Percentiles rank a stretch among this genome's conserved stretches.
These are phyloP conservation scores for Fistularia commersonii DNA, from an alignment of 2,797 vertebrate species.

Conservation along the genomic window DNA sequence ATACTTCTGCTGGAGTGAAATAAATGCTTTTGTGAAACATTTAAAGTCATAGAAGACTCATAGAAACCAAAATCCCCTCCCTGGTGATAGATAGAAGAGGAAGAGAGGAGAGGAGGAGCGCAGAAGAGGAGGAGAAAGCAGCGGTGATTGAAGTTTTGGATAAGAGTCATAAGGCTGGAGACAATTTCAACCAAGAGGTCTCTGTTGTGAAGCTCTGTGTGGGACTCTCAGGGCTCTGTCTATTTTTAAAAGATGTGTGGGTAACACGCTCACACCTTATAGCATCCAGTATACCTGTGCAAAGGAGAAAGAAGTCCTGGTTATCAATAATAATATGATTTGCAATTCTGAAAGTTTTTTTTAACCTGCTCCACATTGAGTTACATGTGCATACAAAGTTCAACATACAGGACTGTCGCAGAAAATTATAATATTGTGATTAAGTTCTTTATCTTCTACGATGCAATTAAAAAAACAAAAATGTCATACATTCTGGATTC, in stretches of 20 bases:
- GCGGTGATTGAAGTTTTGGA: constrained; percentile 59
- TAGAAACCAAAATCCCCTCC: constrained; percentile 57
- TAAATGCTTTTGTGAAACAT: constrained; percentile 59
- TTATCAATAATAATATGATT: too few relatives aligned
- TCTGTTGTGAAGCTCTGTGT: constrained; percentile 52
- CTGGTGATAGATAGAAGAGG: constrained; percentile 44
- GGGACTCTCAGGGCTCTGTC: constrained; percentile 57
- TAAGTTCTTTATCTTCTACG: too few relatives aligned
- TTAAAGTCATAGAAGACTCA: constrained; percentile 65
- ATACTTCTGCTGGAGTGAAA: constrained; percentile 5
- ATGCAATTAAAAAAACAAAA: too few relatives aligned
- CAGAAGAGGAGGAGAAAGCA: constrained; percentile 53
- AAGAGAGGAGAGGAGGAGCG: constrained; percentile 38
- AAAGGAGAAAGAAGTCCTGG: too few relatives aligned
- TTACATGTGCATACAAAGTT: too few relatives aligned
- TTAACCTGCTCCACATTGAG: too few relatives aligned
- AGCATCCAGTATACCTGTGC: constrained; percentile 55
- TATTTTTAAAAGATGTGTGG: constrained; percentile 71
- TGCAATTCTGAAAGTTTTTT: too few relatives aligned
- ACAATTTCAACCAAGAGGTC: constrained; percentile 55
- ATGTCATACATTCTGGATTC: too few relatives aligned
- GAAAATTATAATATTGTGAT: too few relatives aligned
- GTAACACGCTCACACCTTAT: constrained; percentile 59
- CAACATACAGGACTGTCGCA: too few relatives aligned
- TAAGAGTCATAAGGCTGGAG: constrained; percentile 61